These are phyloP conservation scores for Harpalus rubripes DNA, from an alignment of 2,888 invertebrate genomes.

Conservation along the genomic window DNA sequence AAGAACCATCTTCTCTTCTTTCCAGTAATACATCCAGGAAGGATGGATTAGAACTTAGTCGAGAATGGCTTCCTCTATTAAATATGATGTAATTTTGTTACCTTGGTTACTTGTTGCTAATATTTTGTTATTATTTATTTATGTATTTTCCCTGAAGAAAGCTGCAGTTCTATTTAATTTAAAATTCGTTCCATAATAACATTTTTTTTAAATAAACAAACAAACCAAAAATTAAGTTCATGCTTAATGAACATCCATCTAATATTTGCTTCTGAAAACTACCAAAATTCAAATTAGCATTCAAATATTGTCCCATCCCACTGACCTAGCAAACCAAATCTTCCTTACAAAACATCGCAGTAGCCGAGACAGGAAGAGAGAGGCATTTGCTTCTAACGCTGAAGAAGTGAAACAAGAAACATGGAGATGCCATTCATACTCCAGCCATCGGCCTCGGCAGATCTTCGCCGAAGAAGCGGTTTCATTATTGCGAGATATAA, in stretches of 20 bases:
- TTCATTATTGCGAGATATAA: neutral
- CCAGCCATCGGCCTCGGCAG: constrained; percentile 5
- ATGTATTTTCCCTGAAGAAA: too few relatives aligned
- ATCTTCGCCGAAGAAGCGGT: constrained; percentile 33
- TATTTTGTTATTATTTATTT: too few relatives aligned
- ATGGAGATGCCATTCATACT: constrained; percentile 37
- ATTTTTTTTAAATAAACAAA: neutral
- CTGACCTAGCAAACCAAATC: constrained; percentile 32
- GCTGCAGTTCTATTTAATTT: too few relatives aligned
- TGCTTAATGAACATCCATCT: neutral
- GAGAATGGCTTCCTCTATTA: too few relatives aligned
- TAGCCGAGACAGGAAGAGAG: constrained; percentile 27
- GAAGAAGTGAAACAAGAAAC: constrained; percentile 50
- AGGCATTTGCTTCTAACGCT: constrained; percentile 22
- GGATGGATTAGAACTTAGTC: too few relatives aligned
- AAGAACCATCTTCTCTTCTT: too few relatives aligned
- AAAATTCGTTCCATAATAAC: neutral
- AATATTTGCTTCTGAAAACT: neutral
- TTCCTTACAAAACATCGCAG: constrained; percentile 11
- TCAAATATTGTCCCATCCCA: constrained; percentile 40
- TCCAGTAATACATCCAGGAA: too few relatives aligned
- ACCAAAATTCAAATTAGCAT: neutral
- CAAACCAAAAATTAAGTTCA: neutral
- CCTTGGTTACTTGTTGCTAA: too few relatives aligned
- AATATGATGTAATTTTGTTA: too few relatives aligned